Evolutionary conservation across 2,888 invertebrate genomes (phyloP), one percentile per base, ranked within the genome.

Genomic region (Anticlea derivata): DNA sequence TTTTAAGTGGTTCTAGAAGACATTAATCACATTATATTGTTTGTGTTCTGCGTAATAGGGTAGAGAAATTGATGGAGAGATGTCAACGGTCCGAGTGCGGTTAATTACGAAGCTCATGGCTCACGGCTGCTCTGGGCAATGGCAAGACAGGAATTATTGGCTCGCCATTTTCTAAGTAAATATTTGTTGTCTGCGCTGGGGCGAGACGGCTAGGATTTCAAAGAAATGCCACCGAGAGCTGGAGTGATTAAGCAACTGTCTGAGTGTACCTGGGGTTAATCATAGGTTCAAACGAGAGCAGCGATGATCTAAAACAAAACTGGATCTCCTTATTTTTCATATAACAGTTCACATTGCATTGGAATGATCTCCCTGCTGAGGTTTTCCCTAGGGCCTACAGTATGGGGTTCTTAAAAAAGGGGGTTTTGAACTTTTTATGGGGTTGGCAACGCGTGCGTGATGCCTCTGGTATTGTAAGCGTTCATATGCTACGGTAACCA

Each of bases 11-110:
- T 73, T 66, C 63, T 65, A 71, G 76, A 74, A 78, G 75, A 74
- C 84, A 88, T 88, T 86, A 87, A 88, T 88, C 86, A 87, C 69
- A 70, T 79, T 77, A 86, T 84, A 86, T 83, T 86, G 86, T 86
- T 83, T 83, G 78, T 78, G 79, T 78, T 78, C 78, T 78, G 80
- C 73, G 78, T 77, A 80, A 79, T 77, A 73, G 74, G 69, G 68
- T 60, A 71, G 62, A 76, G 75, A 79, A 83, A 87, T 87, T 87
- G 84, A 88, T 86, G 85, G 76, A 81, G 79, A 66, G 71, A 65
- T 80, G 84, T 84, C 86, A 82, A 78, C 80, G 73, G 65, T 73
- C 73, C 68, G 82, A 81, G 80, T 65, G 72, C 75, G 75, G 80
- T 85, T 86, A 84, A 87, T 88, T 85, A 86, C 77, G 74, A 65